phyloP scores from a whole-genome alignment of 2,113 vertebrate genomes.

The Cichladusa arquata region DNA sequence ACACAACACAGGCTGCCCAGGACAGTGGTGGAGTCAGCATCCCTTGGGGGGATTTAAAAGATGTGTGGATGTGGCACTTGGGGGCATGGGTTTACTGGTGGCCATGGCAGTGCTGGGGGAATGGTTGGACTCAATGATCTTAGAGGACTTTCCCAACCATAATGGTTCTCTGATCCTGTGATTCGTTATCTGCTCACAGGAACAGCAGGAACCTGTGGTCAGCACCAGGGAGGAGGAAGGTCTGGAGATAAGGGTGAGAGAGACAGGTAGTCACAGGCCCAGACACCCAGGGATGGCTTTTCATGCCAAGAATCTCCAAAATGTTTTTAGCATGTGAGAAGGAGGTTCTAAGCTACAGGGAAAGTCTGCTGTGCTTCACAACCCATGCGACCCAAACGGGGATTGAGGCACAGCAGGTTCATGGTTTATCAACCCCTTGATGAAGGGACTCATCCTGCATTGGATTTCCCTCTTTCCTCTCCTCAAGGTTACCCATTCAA shows the following conservation, averaged over 20 bases:
- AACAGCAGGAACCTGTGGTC: neutral
- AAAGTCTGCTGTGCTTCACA: neutral
- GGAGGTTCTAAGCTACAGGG: neutral
- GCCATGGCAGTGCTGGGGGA: neutral
- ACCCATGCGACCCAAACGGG: neutral
- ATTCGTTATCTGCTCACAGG: neutral
- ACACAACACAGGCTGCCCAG: neutral
- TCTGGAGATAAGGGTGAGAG: neutral
- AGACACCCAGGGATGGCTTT: neutral
- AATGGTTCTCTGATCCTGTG: neutral
- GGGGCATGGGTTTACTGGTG: neutral
- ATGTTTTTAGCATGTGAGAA: neutral
- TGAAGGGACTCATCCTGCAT: neutral
- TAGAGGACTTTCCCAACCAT: neutral
- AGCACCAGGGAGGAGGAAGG: neutral
- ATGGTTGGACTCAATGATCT: neutral
- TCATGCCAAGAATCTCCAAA: neutral
- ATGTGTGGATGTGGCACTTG: neutral
- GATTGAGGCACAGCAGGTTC: neutral
- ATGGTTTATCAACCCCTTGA: neutral
- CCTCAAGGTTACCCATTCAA: slow-evolving; percentile 94
- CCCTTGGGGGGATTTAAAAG: neutral
- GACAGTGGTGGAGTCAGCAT: neutral
- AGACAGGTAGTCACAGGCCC: neutral
- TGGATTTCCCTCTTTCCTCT: slow-evolving; percentile 38